Evolutionary conservation across 2,888 invertebrate species (phyloP), one percentile per base, ranked within the genome.

Genomic region (Choreutis nemorana): DNA sequence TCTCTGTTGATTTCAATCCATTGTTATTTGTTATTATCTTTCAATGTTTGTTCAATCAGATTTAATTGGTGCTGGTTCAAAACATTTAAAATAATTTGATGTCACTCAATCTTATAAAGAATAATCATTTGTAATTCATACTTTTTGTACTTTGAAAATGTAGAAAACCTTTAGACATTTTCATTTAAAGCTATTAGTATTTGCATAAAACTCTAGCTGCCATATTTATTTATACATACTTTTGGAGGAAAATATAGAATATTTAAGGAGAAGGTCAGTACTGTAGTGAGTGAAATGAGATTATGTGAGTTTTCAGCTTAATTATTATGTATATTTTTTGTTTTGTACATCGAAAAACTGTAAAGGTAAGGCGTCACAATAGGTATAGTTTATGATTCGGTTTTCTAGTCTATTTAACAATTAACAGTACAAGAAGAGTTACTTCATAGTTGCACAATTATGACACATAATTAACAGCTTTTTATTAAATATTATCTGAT

Each of bases 331-430:
- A 35, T 5, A 18, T 41, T 45, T 44, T 46, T 43, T 50, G 48
- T 52, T 54, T 56, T 45, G 48, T 40, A 35, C 45, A 41, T 55
- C 46, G 48, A 46, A 47, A 39, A 18, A 8, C 4, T 6, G 11
- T 41, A 41, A 42, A 38, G 22, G 27, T 44, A 37, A 49, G 45
- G 38, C 28, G 37, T 40, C 41, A 39, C 40, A 32, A 32, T 16
- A 39, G 31, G 35, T 35, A 36, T 38, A 34, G 37, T 36, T 36
- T 29, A 23, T 36, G 28, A 29, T 40, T 36, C 42, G 30, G 20
- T 43, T 36, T 32, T 43, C 50, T 49, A 47, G 48, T 48, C 50
- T 39, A 29, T 34, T 24, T 25, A 23, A n/a, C 32, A 18, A 6
- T 18, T 18, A 18, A 6, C 18, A 18, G 18, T 18, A 8, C 18